Evolutionary conservation across 2,113 vertebrate genomes (phyloP).

Genomic region (Ibidorhyncha struthersii): DNA sequence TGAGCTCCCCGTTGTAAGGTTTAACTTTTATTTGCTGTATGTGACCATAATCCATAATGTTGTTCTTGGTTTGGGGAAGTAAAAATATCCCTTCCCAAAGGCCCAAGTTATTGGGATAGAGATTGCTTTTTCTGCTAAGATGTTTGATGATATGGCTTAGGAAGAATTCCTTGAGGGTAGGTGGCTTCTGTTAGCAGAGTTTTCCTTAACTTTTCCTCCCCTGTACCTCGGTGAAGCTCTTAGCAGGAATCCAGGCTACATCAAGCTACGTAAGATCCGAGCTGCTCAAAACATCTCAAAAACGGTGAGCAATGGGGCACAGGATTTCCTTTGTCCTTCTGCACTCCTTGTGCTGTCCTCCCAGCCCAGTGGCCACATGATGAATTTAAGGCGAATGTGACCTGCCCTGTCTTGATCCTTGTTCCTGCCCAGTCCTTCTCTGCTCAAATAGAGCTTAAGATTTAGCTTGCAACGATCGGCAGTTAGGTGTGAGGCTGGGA

Average conservation of each 20-base stretch:
- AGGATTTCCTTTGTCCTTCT: neutral
- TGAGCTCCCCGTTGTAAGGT: neutral
- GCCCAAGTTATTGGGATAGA: neutral
- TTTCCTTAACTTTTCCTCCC: constrained; percentile 59
- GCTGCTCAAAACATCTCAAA: constrained; percentile 95
- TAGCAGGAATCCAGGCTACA: constrained; percentile 92
- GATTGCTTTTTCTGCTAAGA: neutral
- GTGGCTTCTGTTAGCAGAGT: neutral
- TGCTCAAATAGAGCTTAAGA: neutral
- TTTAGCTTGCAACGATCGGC: neutral
- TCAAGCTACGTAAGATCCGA: constrained; percentile 91
- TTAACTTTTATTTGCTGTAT: neutral
- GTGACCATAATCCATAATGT: neutral
- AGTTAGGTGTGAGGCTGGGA: neutral
- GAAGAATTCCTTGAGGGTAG: neutral
- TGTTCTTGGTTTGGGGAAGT: neutral
- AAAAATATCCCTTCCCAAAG: neutral
- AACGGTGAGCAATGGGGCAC: constrained; percentile 75
- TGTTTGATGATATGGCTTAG: neutral
- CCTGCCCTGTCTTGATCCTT: constrained; percentile 16
- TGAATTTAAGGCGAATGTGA: constrained; percentile 80
- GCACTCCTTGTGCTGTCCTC: neutral
- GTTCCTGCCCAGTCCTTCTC: neutral
- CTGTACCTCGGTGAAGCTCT: constrained; percentile 87
- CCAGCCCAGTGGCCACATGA: constrained; percentile 47